Evolutionary conservation across 1,140 invertebrate genomes (phyloP).

Genomic region (Megalopta genalis): DNA sequence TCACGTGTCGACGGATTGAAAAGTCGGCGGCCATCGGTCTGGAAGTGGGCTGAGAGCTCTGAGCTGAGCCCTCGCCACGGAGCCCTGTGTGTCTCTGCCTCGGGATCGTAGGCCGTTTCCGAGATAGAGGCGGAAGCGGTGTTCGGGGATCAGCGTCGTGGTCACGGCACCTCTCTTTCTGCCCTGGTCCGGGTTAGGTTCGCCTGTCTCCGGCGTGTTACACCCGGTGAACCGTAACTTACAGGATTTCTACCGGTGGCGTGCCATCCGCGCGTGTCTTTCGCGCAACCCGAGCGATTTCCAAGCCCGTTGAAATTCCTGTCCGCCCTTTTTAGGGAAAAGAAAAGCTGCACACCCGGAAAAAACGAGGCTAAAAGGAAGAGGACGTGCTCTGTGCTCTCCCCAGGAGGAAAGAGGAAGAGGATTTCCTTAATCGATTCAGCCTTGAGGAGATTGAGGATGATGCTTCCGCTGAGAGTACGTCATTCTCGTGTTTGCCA

Average conservation of each 20-base stretch:
- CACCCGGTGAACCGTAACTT: slow-evolving; percentile 19
- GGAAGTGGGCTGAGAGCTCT: background rate
- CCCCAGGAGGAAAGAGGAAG: background rate
- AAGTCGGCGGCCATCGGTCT: slow-evolving; percentile 14
- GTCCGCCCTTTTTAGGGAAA: background rate
- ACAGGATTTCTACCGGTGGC: slow-evolving; percentile 18
- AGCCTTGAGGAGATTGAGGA: background rate
- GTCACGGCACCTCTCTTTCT: slow-evolving; percentile 5
- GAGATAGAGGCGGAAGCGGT: slow-evolving; percentile 6
- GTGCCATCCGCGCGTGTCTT: background rate
- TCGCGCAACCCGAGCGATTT: background rate
- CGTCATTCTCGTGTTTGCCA: no score
- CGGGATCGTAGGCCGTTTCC: background rate
- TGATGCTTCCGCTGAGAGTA: no score
- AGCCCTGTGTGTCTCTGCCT: background rate
- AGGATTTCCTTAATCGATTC: background rate
- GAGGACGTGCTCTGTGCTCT: background rate
- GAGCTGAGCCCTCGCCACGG: background rate
- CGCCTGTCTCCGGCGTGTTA: background rate
- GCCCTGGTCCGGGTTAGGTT: background rate
- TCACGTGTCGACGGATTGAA: background rate
- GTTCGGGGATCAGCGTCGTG: slow-evolving; percentile 20
- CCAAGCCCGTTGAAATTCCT: background rate
- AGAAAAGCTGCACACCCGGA: no score
- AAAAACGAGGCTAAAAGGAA: background rate